A percentile compares a stretch with the other conserved stretches of the same genome.
Evolutionary conservation across 1,140 invertebrate species (phyloP).

Genomic region (Trissolcus basalis): DNA sequence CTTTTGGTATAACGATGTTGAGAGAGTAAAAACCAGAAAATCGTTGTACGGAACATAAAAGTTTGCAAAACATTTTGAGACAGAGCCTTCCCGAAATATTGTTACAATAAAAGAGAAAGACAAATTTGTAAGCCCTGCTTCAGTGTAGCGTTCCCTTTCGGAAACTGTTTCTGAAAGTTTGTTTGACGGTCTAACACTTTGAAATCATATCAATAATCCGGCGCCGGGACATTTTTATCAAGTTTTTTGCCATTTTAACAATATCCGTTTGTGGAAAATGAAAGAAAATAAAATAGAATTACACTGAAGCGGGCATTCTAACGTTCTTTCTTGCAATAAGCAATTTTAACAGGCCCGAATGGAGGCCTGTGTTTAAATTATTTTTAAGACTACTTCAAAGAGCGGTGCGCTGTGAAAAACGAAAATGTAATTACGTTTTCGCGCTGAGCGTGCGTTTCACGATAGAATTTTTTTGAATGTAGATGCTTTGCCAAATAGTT

Average conservation of each 20-base stretch:
- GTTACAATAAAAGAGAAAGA: too few species aligned
- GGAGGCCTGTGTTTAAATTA: constrained; percentile 7
- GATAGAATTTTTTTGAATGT: background rate
- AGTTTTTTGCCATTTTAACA: too few species aligned
- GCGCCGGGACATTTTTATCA: too few species aligned
- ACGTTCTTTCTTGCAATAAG: too few species aligned
- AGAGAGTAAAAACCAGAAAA: too few species aligned
- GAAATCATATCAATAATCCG: too few species aligned
- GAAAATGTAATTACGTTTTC: constrained; percentile 6
- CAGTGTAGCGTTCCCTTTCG: too few species aligned
- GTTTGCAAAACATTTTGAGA: background rate
- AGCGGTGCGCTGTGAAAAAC: constrained; percentile 3
- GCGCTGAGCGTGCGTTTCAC: background rate
- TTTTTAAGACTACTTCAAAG: constrained; percentile 18
- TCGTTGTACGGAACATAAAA: background rate
- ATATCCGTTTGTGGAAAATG: too few species aligned
- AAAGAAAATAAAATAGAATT: background rate
- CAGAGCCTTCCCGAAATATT: background rate
- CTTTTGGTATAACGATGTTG: too few species aligned
- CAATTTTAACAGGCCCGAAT: constrained; percentile 1
- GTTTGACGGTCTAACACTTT: too few species aligned
- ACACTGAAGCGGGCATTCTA: background rate
- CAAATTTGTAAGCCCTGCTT: too few species aligned
- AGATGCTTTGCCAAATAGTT: constrained; percentile 33
- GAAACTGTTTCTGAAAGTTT: too few species aligned